Conservation (phyloP, 1,140 invertebrate species). For the Cylas formicarius region DNA sequence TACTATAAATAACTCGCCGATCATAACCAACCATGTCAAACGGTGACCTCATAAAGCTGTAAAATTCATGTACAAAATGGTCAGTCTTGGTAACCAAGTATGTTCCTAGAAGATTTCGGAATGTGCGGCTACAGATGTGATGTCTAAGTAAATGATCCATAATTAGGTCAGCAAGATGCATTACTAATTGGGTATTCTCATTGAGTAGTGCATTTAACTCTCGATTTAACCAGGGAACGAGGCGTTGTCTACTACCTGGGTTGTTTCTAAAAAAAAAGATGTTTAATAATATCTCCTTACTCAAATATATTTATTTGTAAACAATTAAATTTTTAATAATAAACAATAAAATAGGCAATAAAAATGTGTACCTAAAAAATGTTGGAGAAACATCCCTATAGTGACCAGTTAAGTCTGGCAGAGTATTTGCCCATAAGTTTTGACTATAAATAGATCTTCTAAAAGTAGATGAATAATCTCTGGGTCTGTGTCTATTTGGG, state of each 20-base stretch:
- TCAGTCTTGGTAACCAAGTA: conserved; percentile 56
- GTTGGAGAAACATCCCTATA: conserved; percentile 65
- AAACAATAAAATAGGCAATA: too few relatives aligned
- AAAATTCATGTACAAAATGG: conserved; percentile 87
- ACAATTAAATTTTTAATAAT: conserved; percentile 5
- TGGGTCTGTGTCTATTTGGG: conserved; percentile 22
- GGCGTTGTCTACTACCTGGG: conserved; percentile 67
- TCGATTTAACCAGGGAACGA: conserved; percentile 82
- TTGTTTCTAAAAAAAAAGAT: conserved; percentile 55
- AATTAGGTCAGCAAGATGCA: conserved; percentile 62
- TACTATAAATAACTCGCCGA: conserved; percentile 43
- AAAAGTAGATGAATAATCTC: conserved; percentile 31
- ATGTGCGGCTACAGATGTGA: conserved; percentile 66
- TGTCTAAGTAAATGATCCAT: conserved; percentile 58
- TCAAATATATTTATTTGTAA: not conserved
- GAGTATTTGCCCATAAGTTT: conserved; percentile 63
- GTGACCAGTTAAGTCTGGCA: conserved; percentile 57
- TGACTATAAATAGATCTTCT: conserved; percentile 69
- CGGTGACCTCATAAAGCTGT: conserved; percentile 76
- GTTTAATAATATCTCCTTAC: not conserved
- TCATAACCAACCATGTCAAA: conserved; percentile 77
- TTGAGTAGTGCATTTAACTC: conserved; percentile 69
- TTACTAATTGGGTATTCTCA: conserved; percentile 51
- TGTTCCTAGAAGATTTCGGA: conserved; percentile 53
- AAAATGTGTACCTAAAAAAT: conserved; percentile 69